These are phyloP conservation scores for Zaprionus ghesquierei DNA, from an alignment of 1,140 invertebrate species.

Conservation along the genomic window DNA sequence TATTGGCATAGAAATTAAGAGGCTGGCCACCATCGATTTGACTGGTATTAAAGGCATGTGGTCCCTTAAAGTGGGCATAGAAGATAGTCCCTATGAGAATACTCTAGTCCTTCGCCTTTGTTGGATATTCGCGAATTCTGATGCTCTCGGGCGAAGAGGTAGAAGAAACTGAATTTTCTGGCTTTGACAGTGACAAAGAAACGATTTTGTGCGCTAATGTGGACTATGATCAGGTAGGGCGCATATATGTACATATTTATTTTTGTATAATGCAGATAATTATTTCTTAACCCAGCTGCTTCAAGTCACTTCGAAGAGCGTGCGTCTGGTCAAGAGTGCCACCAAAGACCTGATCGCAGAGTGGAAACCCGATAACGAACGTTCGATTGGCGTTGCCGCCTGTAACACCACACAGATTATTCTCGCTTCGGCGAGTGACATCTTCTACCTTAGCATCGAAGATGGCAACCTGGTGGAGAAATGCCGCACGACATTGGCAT, in stretches of 20 bases:
- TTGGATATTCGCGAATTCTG: slow-evolving; percentile 95
- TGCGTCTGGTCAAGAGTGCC: slow-evolving; percentile 87
- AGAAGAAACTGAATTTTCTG: slow-evolving; percentile 96
- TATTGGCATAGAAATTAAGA: slow-evolving; percentile 98
- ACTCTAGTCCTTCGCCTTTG: slow-evolving; percentile 96
- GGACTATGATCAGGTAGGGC: slow-evolving; percentile 88
- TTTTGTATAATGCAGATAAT: background rate
- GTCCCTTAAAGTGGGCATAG: slow-evolving; percentile 91
- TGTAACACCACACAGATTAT: slow-evolving; percentile 93
- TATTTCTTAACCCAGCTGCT: slow-evolving; percentile 55
- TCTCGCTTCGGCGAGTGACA: slow-evolving; percentile 92
- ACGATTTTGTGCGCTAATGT: slow-evolving; percentile 97
- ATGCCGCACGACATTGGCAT: slow-evolving; percentile 65
- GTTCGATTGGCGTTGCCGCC: slow-evolving; percentile 93
- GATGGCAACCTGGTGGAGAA: slow-evolving; percentile 87
- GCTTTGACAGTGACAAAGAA: slow-evolving; percentile 94
- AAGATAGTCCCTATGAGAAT: slow-evolving; percentile 87
- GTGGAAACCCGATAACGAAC: slow-evolving; percentile 91
- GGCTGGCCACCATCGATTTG: slow-evolving; percentile 99
- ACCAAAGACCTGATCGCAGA: slow-evolving; percentile 88
- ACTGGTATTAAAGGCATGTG: slow-evolving; percentile 98
- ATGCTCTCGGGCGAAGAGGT: slow-evolving; percentile 96
- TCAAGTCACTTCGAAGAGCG: slow-evolving; percentile 89
- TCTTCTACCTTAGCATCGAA: slow-evolving; percentile 94
- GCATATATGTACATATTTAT: too few relatives aligned